phyloP scores from a whole-genome alignment of 1,140 invertebrate genomes.

The Hyposmocoma kahamanoa region DNA sequence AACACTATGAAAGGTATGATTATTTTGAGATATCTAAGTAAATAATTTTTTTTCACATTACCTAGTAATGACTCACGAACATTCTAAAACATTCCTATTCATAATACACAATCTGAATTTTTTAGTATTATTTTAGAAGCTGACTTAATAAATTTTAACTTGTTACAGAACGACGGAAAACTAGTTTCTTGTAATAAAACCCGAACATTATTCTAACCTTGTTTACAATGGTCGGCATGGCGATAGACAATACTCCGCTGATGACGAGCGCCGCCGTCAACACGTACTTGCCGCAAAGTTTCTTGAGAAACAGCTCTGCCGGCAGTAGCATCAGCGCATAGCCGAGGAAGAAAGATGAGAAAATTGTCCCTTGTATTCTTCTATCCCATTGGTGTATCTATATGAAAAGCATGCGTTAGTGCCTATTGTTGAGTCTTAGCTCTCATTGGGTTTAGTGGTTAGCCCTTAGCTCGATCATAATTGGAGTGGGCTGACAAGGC shows the following conservation, averaged over 20 bases:
- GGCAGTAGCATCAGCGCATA: constrained; percentile 40
- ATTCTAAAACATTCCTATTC: neutral
- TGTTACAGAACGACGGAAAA: neutral
- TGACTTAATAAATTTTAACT: neutral
- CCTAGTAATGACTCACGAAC: neutral
- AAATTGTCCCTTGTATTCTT: constrained; percentile 36
- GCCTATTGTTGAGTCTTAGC: too few relatives aligned
- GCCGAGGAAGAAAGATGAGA: constrained; percentile 51
- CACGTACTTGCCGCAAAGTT: constrained; percentile 37
- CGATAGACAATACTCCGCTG: constrained; percentile 38
- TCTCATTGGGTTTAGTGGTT: constrained; percentile 4
- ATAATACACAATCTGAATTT: too few relatives aligned
- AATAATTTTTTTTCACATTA: neutral
- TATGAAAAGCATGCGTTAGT: constrained; percentile 6
- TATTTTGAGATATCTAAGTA: neutral
- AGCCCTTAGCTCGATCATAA: neutral
- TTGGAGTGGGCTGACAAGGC: neutral
- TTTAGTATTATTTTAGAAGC: neutral
- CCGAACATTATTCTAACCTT: constrained; percentile 26
- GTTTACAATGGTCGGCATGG: constrained; percentile 54
- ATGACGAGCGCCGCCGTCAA: constrained; percentile 34
- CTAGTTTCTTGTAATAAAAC: too few relatives aligned
- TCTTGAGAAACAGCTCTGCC: constrained; percentile 35
- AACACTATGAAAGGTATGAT: neutral
- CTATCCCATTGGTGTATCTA: constrained; percentile 49